A percentile compares a stretch with the other conserved stretches of the same genome.
These are phyloP conservation scores for Leontocebus nigricollis DNA, from an alignment of 2,797 vertebrate genomes.

Conservation along the genomic window DNA sequence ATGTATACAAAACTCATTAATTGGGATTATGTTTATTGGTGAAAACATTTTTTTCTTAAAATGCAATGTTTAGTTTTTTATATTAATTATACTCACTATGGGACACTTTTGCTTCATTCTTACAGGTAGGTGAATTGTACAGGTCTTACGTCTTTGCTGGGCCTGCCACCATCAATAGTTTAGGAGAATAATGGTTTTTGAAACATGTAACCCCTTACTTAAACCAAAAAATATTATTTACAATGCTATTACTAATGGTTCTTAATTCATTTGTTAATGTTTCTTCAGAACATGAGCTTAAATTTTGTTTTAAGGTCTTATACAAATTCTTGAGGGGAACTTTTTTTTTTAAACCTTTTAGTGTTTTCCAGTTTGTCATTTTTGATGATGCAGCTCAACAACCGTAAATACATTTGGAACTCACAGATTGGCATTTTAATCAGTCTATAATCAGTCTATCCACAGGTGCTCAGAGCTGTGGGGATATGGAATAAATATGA, in stretches of 20 bases:
- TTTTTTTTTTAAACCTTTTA: background rate
- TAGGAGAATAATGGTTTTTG: background rate
- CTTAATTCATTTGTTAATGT: background rate
- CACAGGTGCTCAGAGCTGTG: background rate
- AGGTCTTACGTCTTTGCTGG: background rate
- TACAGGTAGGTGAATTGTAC: background rate
- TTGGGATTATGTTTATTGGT: constrained; percentile 36
- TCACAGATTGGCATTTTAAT: background rate
- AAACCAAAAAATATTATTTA: background rate
- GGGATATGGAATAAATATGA: background rate
- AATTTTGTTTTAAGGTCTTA: constrained; percentile 9
- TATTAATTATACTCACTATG: background rate
- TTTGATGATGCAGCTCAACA: background rate
- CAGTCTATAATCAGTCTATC: background rate
- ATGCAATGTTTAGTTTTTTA: constrained; percentile 5
- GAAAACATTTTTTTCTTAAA: background rate
- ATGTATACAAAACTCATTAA: constrained; percentile 51
- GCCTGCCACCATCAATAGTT: background rate
- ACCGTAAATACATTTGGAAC: background rate
- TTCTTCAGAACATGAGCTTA: constrained; percentile 2
- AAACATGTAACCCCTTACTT: background rate
- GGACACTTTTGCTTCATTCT: background rate
- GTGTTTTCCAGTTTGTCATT: constrained; percentile 2
- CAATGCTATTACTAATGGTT: background rate
- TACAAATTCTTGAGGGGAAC: background rate